These are phyloP conservation scores for Phalacrocorax carbo DNA, from an alignment of 2,113 vertebrate species.

Conservation along the genomic window DNA sequence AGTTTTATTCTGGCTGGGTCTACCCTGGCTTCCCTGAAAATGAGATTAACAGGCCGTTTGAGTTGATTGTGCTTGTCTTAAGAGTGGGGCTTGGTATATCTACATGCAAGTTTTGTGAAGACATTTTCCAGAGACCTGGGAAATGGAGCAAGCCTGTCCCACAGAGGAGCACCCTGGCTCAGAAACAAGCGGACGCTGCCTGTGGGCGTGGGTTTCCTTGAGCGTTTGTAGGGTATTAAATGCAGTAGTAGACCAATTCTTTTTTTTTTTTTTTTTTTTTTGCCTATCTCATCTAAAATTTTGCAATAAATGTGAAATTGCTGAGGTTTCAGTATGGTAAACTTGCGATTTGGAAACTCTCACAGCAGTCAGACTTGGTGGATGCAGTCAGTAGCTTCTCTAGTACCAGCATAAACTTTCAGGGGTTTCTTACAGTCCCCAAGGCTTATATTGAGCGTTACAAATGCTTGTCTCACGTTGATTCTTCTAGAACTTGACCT, in stretches of 20 bases:
- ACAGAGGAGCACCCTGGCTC: not conserved
- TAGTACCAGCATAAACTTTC: not conserved
- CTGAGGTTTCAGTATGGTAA: not conserved
- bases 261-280: no score
- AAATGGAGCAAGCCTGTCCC: not conserved
- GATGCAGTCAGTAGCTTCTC: not conserved
- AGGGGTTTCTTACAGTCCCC: not conserved
- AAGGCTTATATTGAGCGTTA: not conserved
- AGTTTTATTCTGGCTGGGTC: not conserved
- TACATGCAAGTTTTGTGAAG: not conserved
- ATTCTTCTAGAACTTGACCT: not conserved
- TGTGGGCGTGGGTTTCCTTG: not conserved
- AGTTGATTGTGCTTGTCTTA: not conserved
- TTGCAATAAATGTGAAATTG: not conserved
- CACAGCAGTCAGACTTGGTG: no score
- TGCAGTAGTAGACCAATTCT: not conserved
- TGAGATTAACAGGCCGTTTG: not conserved
- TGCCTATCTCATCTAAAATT: fast-evolving
- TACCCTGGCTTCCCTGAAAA: not conserved
- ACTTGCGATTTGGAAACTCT: fast-evolving
- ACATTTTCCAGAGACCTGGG: not conserved
- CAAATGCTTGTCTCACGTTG: not conserved
- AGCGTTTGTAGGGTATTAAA: not conserved
- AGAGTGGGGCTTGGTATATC: not conserved
- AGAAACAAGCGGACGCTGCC: fast-evolving